Evolutionary conservation across 1,140 invertebrate species (phyloP), one percentile per base, ranked within the genome.

Genomic region (Sesamia nonagrioides): DNA sequence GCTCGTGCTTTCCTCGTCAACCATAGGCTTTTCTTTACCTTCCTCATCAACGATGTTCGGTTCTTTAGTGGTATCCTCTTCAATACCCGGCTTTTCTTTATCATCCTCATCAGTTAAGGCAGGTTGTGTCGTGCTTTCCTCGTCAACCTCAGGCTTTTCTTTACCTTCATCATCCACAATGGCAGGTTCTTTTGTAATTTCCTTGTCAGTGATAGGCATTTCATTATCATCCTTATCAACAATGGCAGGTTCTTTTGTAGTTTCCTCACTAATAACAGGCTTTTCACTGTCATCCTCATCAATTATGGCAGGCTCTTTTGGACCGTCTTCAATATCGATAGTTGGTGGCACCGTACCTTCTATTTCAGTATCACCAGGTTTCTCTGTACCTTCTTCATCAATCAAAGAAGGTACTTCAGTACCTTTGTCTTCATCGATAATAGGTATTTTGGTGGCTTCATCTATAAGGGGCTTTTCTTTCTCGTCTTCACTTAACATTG

Each of bases 281-380:
- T 45, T 45, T 45, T 45, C 42, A 2, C 13, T 45, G 11, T 45
- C 42, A 11, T 9, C 8, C 1, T 27, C 27, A 27, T 27, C 27
- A 27, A 27, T 27, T 45, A 33, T 48, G 5, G 21, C 66, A 52
- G 50, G 15, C 13, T 54, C 37, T 2, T 54, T 27, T 37, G 68
- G 54, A 35, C 33, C 27, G 17, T 33, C 33, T 8, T 54, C 50
- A 50, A 7, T 42, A 18, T 6, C 66, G 11, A 37, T 35, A 6
- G 33, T 45, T 5, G 68, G 48, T 17, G 6, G 11, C 17, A 35
- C 27, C 40, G 45, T 71, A 11, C 33, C 7, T 37, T 54, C 48
- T 37, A 11, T 27, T 37, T 71, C 48, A 54, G 3, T 54, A 71
- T 35, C n/a, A n/a, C 1, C 45, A 18, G 68, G 68, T 50, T 48